A percentile compares a stretch with the other conserved stretches of the same genome.
These are phyloP conservation scores for Pogonomyrmex californicus DNA, from an alignment of 1,140 invertebrate species.

Conservation along the genomic window DNA sequence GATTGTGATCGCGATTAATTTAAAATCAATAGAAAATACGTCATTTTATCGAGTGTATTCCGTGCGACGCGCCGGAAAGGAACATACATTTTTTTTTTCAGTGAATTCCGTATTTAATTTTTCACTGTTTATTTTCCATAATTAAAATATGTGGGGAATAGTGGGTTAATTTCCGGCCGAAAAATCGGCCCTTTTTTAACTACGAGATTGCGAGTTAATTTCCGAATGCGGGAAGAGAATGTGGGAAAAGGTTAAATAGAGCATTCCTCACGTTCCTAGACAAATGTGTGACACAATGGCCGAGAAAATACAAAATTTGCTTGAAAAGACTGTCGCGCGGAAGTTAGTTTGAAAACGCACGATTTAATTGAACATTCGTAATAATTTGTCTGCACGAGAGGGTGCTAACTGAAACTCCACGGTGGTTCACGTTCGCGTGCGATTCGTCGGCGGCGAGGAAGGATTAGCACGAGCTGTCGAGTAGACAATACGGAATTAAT, in stretches of 20 bases:
- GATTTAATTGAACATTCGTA: slow-evolving; percentile 61
- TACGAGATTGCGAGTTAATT: not conserved
- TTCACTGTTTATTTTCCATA: not conserved
- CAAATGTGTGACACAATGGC: not conserved
- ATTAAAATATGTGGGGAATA: not conserved
- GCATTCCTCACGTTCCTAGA: slow-evolving; percentile 1
- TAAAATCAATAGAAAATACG: slow-evolving; percentile 2
- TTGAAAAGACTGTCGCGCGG: slow-evolving; percentile 1
- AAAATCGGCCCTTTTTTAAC: not conserved
- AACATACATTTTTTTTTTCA: not conserved
- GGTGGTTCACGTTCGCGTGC: slow-evolving; percentile 38
- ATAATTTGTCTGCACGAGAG: slow-evolving; percentile 54
- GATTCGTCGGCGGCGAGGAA: slow-evolving; percentile 63
- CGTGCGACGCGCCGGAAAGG: not conserved
- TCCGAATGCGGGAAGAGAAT: not conserved
- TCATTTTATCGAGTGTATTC: not conserved
- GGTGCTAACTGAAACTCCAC: slow-evolving; percentile 63
- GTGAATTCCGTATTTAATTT: not conserved
- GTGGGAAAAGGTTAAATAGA: slow-evolving; percentile 23
- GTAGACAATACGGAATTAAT: slow-evolving; percentile 82
- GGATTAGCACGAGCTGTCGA: slow-evolving; percentile 65
- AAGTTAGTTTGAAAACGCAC: slow-evolving; percentile 47
- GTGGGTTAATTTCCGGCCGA: not conserved
- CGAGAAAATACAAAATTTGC: slow-evolving; percentile 33
- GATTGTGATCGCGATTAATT: not conserved